Conservation (phyloP, 2,797 vertebrate species). For the Anas capensis region DNA sequence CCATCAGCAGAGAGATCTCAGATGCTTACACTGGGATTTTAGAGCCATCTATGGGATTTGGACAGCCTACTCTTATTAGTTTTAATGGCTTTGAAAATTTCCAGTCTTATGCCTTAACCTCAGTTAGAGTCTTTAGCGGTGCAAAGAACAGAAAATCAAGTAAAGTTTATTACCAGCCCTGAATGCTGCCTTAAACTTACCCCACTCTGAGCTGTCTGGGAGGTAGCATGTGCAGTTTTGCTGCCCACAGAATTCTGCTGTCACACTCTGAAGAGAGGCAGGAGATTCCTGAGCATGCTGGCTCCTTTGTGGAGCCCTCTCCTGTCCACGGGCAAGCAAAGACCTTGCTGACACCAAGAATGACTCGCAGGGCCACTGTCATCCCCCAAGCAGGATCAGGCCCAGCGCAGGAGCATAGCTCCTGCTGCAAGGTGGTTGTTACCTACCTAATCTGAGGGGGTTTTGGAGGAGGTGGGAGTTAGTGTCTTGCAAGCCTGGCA, state of each 20-base stretch:
- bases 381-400: neutral
- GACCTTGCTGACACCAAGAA: neutral
- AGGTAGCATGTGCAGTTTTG: neutral
- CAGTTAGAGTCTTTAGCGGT: neutral
- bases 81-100: slow-evolving; percentile 22
- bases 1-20: slow-evolving; percentile 44
- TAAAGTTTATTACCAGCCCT: neutral
- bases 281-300: neutral
- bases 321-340: neutral
- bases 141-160: neutral
- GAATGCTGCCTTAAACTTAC: neutral
- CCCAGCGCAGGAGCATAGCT: neutral
- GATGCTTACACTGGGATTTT: slow-evolving; percentile 55
- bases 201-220: neutral
- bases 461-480: neutral
- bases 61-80: slow-evolving; percentile 2
- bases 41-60: slow-evolving; percentile 65
- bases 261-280: accelerated
- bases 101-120: neutral
- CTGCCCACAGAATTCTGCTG: neutral
- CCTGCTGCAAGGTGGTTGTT: neutral
- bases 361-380: neutral
- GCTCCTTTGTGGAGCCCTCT: neutral
- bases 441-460: accelerated
- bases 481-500: neutral